Percentiles rank a stretch among this genome's conserved stretches.
phyloP scores from a whole-genome alignment of 2,888 invertebrate species.

The Agonum fuliginosum region DNA sequence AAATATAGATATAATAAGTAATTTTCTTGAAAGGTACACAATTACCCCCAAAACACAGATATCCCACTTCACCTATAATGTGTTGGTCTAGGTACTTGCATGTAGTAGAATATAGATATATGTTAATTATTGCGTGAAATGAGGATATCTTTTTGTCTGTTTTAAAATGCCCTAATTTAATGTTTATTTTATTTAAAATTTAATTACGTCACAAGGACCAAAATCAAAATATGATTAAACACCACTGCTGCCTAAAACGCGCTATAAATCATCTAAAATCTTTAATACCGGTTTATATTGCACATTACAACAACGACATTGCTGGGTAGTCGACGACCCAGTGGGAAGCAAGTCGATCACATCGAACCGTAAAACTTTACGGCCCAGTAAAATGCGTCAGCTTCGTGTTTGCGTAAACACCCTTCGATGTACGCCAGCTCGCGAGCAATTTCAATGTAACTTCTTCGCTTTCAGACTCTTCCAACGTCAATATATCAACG shows the following conservation, averaged over 20 bases:
- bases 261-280: not conserved
- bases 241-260: not conserved
- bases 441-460: not conserved
- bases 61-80: too few species aligned
- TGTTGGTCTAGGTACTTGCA: too few species aligned
- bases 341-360: constrained; percentile 23
- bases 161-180: too few species aligned
- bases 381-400: constrained; percentile 13
- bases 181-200: too few species aligned
- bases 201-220: not conserved
- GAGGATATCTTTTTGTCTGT: too few species aligned
- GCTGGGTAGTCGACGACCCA: not conserved
- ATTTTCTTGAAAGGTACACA: too few species aligned
- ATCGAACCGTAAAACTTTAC: constrained; percentile 20
- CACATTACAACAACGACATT: not conserved
- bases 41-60: too few species aligned
- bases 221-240: not conserved
- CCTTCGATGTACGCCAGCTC: not conserved
- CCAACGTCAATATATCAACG: not conserved
- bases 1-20: too few species aligned
- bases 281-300: not conserved
- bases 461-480: not conserved
- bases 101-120: too few species aligned
- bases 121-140: too few species aligned
- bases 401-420: constrained; percentile 29